These are phyloP conservation scores for Galerucella pusilla DNA, from an alignment of 2,888 invertebrate genomes.

Conservation along the genomic window DNA sequence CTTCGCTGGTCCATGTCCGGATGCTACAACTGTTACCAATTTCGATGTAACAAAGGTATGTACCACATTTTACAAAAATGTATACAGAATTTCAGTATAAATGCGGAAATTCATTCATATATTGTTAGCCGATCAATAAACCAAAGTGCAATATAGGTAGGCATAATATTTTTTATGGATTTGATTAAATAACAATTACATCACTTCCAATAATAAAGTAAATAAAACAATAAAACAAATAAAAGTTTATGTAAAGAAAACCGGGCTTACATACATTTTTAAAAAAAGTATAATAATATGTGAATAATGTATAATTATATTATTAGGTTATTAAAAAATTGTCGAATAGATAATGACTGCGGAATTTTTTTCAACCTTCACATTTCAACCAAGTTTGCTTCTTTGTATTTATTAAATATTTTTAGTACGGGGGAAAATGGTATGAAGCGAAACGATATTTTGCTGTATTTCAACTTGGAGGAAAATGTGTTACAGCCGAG, in stretches of 20 bases:
- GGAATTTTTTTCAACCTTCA: neutral
- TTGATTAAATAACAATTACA: neutral
- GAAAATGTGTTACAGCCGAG: conserved; percentile 78
- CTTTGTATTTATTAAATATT: conserved; percentile 13
- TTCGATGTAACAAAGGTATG: conserved; percentile 71
- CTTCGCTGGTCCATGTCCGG: conserved; percentile 73
- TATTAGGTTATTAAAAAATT: too few relatives aligned
- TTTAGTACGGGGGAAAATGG: conserved; percentile 74
- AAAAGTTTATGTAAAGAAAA: too few relatives aligned
- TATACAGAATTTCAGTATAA: neutral
- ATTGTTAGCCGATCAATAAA: neutral
- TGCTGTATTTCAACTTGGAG: conserved; percentile 78
- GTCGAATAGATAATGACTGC: too few relatives aligned
- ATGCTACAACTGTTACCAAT: conserved; percentile 69
- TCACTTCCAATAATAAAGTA: neutral
- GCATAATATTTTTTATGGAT: neutral
- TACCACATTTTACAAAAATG: conserved; percentile 13
- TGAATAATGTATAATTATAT: too few relatives aligned
- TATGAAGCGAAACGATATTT: conserved; percentile 83
- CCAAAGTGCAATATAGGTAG: neutral
- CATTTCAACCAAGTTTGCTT: neutral
- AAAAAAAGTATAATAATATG: too few relatives aligned
- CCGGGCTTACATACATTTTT: too few relatives aligned
- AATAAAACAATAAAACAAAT: neutral
- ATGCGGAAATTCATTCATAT: neutral